Percentiles rank a stretch among this genome's conserved stretches.
Conservation (phyloP, 2,797 vertebrate genomes). For the Scyliorhinus canicula region DNA sequence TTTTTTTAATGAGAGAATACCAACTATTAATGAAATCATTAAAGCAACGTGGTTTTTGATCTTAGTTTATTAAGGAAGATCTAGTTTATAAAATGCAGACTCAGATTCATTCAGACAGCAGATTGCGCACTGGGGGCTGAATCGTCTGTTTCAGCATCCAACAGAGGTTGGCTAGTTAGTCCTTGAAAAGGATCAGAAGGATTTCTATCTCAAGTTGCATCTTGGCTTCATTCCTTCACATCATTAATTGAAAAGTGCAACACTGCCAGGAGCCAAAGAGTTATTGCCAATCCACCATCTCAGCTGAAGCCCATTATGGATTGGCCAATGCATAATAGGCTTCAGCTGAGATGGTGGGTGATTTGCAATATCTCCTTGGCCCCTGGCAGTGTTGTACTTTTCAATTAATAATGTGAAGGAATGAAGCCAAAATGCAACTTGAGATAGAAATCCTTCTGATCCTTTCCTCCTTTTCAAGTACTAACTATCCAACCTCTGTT, state of each 20-base stretch:
- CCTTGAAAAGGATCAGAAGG: neutral
- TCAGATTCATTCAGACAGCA: neutral
- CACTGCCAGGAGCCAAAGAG: neutral
- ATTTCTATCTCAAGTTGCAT: neutral
- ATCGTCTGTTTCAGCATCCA: neutral
- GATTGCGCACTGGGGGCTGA: neutral
- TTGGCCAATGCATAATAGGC: neutral
- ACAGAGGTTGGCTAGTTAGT: neutral
- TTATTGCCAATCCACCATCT: neutral
- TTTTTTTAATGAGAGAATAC: neutral
- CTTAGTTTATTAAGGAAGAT: neutral
- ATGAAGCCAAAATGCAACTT: neutral
- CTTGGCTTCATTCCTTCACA: neutral
- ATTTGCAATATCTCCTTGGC: neutral
- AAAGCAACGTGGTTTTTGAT: neutral
- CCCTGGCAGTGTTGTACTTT: neutral
- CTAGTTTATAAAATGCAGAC: neutral
- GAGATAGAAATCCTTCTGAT: neutral
- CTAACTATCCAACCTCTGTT: neutral
- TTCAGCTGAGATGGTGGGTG: neutral
- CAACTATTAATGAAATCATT: neutral
- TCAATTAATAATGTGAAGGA: neutral
- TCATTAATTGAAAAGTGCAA: neutral
- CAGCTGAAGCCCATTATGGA: neutral
- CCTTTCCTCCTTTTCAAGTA: neutral